These are phyloP conservation scores for Columba guinea DNA, from an alignment of 2,797 vertebrate species.

Conservation along the genomic window DNA sequence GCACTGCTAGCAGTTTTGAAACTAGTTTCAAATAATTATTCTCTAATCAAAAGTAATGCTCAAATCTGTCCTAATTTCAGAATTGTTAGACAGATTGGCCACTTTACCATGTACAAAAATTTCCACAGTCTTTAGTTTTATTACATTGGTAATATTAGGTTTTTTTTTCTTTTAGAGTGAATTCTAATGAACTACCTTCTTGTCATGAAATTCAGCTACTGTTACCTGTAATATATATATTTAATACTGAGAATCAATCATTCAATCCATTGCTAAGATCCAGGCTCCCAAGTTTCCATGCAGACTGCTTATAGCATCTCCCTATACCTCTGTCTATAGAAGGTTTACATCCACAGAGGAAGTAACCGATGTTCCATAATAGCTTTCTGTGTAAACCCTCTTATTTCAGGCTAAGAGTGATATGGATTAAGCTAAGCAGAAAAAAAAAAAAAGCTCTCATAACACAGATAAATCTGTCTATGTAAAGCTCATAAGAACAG, in stretches of 20 bases:
- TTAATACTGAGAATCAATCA: not conserved
- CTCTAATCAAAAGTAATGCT: not conserved
- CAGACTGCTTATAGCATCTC: not conserved
- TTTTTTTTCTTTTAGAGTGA: not conserved
- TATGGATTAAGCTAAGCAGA: not conserved
- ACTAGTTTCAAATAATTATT: not conserved
- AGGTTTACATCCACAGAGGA: not conserved
- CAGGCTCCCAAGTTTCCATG: not conserved
- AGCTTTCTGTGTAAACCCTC: not conserved
- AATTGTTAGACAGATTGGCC: not conserved
- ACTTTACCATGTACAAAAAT: not conserved
- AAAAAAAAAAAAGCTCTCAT: not conserved
- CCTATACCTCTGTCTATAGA: not conserved
- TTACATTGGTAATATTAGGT: not conserved
- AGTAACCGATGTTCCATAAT: not conserved
- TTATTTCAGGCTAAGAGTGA: not conserved
- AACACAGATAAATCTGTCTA: not conserved
- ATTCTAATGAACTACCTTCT: not conserved
- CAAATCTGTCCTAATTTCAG: not conserved
- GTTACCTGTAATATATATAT: not conserved
- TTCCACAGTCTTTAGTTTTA: not conserved
- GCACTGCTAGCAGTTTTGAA: not conserved
- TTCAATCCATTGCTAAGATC: not conserved
- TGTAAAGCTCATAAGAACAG: not conserved
- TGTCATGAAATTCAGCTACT: not conserved